Conservation (phyloP, 2,113 vertebrate genomes). For the Erythrocercus mccallii region DNA sequence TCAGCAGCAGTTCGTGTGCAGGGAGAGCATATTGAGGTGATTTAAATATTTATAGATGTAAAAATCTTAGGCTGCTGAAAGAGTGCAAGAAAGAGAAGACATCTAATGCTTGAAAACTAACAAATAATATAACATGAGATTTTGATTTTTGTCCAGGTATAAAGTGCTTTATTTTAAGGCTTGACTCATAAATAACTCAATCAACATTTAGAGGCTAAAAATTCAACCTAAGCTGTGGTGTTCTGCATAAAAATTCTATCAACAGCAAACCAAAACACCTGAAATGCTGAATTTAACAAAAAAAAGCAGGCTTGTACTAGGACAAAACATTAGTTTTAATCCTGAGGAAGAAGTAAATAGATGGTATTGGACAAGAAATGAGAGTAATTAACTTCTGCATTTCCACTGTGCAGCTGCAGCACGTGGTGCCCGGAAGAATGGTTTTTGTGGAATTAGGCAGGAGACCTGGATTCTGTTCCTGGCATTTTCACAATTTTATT, state of each 20-base stretch:
- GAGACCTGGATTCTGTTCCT: not conserved
- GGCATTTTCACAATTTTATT: not conserved
- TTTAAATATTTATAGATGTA: not conserved
- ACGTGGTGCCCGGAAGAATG: not conserved
- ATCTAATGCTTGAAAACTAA: not conserved
- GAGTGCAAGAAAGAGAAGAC: not conserved
- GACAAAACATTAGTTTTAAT: not conserved
- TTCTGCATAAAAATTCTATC: not conserved
- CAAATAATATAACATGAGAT: not conserved
- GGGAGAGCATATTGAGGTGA: not conserved
- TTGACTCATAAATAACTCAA: not conserved
- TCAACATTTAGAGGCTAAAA: not conserved
- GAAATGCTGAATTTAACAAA: not conserved
- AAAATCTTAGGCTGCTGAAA: not conserved
- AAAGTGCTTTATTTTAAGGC: not conserved
- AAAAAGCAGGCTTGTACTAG: not conserved
- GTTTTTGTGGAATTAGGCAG: not conserved
- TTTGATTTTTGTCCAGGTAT: not conserved
- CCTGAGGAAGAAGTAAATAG: not conserved
- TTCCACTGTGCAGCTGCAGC: not conserved
- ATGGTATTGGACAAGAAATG: not conserved
- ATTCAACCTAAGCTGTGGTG: not conserved
- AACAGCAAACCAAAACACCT: not conserved
- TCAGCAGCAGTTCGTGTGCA: not conserved
- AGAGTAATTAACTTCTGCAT: not conserved